phyloP scores from a whole-genome alignment of 1,140 invertebrate species.

The Neodiprion pinetum region DNA sequence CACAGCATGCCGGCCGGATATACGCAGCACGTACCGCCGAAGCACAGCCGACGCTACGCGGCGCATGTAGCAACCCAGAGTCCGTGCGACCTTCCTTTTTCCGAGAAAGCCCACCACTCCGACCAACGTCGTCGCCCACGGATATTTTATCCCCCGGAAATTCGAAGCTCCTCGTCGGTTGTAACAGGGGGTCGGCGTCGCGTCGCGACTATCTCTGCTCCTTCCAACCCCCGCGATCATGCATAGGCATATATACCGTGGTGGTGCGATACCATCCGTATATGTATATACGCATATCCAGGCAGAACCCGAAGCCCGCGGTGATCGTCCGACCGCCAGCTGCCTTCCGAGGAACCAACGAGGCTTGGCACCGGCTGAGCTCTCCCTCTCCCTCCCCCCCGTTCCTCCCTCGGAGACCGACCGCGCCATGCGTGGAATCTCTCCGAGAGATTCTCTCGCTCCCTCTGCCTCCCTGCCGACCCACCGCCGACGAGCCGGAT shows the following conservation, averaged over 20 bases:
- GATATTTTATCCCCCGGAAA: no score
- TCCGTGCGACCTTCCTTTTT: no score
- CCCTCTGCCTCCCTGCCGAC: conserved; percentile 17
- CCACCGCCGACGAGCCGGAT: conserved; percentile 33
- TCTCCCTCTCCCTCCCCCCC: conserved; percentile 47
- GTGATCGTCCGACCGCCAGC: conserved; percentile 54
- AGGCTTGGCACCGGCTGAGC: conserved; percentile 43
- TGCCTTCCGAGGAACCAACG: conserved; percentile 55
- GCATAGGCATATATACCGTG: background rate
- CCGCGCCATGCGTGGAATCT: conserved; percentile 52
- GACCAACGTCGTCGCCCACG: no score
- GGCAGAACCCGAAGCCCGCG: conserved; percentile 22
- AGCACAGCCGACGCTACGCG: no score
- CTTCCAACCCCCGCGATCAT: conserved; percentile 10
- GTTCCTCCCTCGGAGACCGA: background rate
- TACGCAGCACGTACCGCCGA: no score
- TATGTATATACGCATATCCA: background rate
- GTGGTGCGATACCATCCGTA: conserved; percentile 16
- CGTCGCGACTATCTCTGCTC: background rate
- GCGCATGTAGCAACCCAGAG: no score
- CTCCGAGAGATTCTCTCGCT: conserved; percentile 40
- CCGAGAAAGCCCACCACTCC: no score
- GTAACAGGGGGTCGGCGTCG: background rate
- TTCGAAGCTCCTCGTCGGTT: background rate
- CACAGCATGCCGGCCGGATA: no score